Conservation (phyloP, 2,113 vertebrate genomes). For the Numida meleagris region DNA sequence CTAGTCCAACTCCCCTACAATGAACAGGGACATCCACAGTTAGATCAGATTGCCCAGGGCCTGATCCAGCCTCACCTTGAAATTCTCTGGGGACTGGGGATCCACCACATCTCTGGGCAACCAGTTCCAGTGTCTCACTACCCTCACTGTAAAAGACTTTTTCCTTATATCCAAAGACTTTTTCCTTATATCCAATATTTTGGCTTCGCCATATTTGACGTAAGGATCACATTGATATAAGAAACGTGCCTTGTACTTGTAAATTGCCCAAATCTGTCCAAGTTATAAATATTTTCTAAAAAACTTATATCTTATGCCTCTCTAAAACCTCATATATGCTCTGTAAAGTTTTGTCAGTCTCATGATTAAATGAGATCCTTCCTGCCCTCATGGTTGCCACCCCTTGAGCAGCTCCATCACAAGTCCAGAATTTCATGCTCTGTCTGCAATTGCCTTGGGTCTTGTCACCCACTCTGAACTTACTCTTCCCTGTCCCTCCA, state of each 20-base stretch:
- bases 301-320: neutral
- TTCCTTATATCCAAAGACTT: too few relatives aligned
- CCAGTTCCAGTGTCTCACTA: too few relatives aligned
- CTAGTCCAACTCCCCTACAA: too few relatives aligned
- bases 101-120: too few relatives aligned
- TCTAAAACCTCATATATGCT: neutral
- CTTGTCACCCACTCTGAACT: neutral
- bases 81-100: too few relatives aligned
- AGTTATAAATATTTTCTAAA: neutral
- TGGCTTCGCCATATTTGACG: neutral
- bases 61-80: too few relatives aligned
- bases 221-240: neutral
- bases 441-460: accelerated
- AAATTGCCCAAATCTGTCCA: neutral
- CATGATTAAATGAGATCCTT: neutral
- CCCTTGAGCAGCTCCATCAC: neutral
- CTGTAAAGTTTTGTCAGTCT: neutral
- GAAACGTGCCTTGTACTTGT: neutral
- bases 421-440: neutral
- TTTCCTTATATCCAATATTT: too few relatives aligned
- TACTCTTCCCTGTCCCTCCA: neutral
- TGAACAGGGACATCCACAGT: too few relatives aligned
- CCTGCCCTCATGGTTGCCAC: neutral
- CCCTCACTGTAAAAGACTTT: too few relatives aligned
- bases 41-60: too few relatives aligned